Conservation (phyloP, 2,888 invertebrate species). For the Halocaridina rubra region DNA sequence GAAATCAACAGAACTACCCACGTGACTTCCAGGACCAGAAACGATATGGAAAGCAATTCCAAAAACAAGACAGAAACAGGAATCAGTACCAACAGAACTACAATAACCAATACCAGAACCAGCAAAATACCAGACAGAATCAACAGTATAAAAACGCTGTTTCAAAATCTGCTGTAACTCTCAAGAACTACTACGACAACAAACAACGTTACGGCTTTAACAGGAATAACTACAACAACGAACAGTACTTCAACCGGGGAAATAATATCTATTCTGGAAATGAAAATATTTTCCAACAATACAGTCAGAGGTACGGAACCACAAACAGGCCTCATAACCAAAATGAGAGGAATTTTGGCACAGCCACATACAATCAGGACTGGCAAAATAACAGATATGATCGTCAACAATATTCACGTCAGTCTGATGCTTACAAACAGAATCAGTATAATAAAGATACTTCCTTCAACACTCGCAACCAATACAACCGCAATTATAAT, state of each 20-base stretch:
- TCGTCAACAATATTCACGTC: neutral
- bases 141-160: neutral
- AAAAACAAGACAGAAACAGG: neutral
- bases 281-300: neutral
- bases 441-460: neutral
- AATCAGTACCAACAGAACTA: neutral
- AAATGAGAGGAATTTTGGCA: too few species aligned
- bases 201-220: neutral
- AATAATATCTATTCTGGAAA: neutral
- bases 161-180: too few species aligned
- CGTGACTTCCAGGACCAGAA: too few species aligned
- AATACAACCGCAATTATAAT: neutral
- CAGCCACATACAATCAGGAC: neutral
- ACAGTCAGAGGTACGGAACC: neutral
- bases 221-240: neutral
- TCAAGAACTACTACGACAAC: neutral
- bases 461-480: neutral
- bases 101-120: neutral
- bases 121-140: neutral
- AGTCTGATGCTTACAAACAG: neutral
- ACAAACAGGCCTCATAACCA: neutral
- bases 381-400: neutral
- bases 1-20: too few species aligned
- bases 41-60: neutral
- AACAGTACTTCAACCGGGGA: neutral